Base-by-base conservation (phyloP, 1,140 invertebrate genomes). In the Lucilia sericata region DNA sequence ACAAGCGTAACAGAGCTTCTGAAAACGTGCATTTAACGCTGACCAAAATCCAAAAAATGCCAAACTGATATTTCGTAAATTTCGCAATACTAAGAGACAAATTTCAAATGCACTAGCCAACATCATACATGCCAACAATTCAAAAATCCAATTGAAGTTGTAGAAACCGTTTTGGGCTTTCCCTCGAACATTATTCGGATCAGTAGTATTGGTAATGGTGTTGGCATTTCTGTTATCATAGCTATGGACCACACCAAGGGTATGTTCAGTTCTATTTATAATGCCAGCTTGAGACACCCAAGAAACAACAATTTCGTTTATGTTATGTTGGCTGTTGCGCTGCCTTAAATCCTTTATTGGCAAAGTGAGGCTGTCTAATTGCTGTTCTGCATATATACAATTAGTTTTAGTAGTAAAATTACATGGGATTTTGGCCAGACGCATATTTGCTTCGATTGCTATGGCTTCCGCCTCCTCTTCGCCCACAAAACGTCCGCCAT, bases 91-190 rank as follows among this genome's bases (percentile, higher is more conserved):
- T 8, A 70, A 19, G 4, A 70, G 19, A 70, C 65, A 70, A 21
- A 70, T n/a, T 70, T 70, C 65, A 70, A 70, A 70, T 21, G 65
- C 65, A 10, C 65, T 70, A 0, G 65, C 65, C 9, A 70, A 25
- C 65, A 70, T 70, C 65, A 70, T 70, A 9, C 65, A 70, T 3
- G 19, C 65, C 65, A 70, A 70, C 9, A 70, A 19, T 70, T 70
- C 65, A 70, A 70, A 70, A 70, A 70, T 70, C 65, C 65, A 70
- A n/a, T 70, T 70, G 10, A 70, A 19, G 25, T 70, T n/a, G 21
- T 21, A 25, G 17, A 70, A 70, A 25, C 21, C 9, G 12, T 10
- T 70, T 70, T 21, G 65, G 8, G 17, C 5, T 70, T 70, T 70
- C 9, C n/a, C 55, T 70, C 9, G 65, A 7, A 25, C 65, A 70